Base-by-base conservation (phyloP, 2,888 invertebrate species). In the Stenodema calcarata region DNA sequence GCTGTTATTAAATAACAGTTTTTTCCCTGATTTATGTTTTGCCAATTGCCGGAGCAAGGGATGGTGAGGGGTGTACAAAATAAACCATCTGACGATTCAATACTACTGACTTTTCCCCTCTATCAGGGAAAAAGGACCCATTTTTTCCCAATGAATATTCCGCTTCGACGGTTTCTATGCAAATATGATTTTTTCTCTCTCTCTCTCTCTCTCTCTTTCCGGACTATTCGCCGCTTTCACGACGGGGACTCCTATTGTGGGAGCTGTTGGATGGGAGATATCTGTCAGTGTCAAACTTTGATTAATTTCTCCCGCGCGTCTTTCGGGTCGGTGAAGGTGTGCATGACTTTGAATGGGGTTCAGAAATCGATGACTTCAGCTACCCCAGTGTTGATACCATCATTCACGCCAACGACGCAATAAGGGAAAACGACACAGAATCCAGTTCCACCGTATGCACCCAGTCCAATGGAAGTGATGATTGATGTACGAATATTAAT, bases 1-100 rank as follows among this genome's bases (percentile, higher is more conserved):
- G 54, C 47, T 35, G 62, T 50, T 85, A 85, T 85, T 76, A 85
- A 85, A 85, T 85, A 85, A 85, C 85, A 76, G 85, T 85, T 85
- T 85, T 85, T 75, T 85, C 42, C 73, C 44, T 75, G 85, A 85
- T 85, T 85, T 85, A 85, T 85, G 70, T 76, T 76, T 23, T 18
- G 18, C 82, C 82, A 69, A 82, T 82, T 35, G 82, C 18, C 82
- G 28, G 30, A 35, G n/a, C n/a, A n/a, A n/a, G n/a, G n/a, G n/a
- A n/a, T n/a, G n/a, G n/a, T n/a, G 28, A 35, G 28, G 54, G 50
- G 30, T 18, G 82, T 62, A 62, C 47, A 47, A 47, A 47, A 82
- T 42, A 82, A 82, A 82, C 12, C 70, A 69, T 18, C 70, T 23
- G 82, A 82, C 62, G 82, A 82, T 82, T 82, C 82, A 82, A 82